Conservation (phyloP, 2,797 vertebrate genomes). For the Chelon labrosus region DNA sequence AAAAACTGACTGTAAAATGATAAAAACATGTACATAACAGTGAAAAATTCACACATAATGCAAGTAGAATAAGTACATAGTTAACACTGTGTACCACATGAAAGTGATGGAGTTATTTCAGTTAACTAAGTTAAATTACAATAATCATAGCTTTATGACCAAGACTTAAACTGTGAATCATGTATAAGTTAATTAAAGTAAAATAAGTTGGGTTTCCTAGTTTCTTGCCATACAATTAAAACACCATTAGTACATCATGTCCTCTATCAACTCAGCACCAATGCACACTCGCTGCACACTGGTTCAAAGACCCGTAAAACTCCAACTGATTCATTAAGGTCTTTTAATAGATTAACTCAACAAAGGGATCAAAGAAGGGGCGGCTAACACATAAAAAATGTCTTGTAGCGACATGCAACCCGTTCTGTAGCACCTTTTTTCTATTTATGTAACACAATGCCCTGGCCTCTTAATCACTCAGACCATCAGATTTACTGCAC, state of each 20-base stretch:
- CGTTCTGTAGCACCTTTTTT: not conserved
- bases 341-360: not conserved
- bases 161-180: not conserved
- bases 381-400: not conserved
- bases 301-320: no score
- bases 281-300: not conserved
- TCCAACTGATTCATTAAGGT: not conserved
- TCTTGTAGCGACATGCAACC: not conserved
- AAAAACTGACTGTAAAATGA: no score
- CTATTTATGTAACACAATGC: constrained; percentile 12
- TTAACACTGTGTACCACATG: no score
- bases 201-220: not conserved
- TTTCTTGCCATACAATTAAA: not conserved
- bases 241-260: not conserved
- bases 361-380: not conserved
- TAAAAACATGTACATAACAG: no score
- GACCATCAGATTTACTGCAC: constrained; percentile 26
- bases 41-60: no score
- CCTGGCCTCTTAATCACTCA: constrained; percentile 6
- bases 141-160: no score
- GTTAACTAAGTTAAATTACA: no score
- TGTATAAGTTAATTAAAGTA: not conserved
- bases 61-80: no score
- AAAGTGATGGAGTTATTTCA: no score
- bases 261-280: not conserved